Evolutionary conservation across 2,113 vertebrate genomes (phyloP).

Genomic region (Arizona elegans): DNA sequence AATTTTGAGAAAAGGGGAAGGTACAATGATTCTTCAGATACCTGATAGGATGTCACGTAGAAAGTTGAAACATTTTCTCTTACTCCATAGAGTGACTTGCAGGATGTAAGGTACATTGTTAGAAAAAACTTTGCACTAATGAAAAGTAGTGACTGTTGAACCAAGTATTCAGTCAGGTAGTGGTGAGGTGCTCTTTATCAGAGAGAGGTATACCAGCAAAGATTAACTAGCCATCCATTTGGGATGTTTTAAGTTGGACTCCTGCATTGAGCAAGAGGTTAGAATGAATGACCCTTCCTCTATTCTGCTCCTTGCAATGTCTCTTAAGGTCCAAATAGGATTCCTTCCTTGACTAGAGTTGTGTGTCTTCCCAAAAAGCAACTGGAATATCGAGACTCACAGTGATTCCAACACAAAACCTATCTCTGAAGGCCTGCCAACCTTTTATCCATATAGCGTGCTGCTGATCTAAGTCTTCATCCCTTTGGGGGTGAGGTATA

Average conservation of each 20-base stretch:
- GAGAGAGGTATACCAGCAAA: not conserved
- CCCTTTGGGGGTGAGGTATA: not conserved
- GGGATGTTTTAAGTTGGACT: not conserved
- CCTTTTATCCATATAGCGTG: not conserved
- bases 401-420: not conserved
- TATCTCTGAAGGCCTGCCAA: not conserved
- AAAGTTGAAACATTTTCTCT: not conserved
- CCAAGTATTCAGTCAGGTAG: not conserved
- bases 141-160: not conserved
- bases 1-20: not conserved
- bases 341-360: not conserved
- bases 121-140: not conserved
- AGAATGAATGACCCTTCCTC: not conserved
- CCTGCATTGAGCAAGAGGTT: not conserved
- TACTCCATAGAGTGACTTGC: not conserved
- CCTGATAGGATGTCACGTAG: not conserved
- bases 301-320: not conserved
- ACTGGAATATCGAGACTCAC: not conserved
- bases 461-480: not conserved
- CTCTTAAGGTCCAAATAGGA: not conserved
- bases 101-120: not conserved
- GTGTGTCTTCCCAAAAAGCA: not conserved
- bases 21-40: not conserved
- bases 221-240: not conserved
- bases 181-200: not conserved